Evolutionary conservation across 2,888 invertebrate species (phyloP), one percentile per base, ranked within the genome.

Genomic region (Candidula unifasciata): DNA sequence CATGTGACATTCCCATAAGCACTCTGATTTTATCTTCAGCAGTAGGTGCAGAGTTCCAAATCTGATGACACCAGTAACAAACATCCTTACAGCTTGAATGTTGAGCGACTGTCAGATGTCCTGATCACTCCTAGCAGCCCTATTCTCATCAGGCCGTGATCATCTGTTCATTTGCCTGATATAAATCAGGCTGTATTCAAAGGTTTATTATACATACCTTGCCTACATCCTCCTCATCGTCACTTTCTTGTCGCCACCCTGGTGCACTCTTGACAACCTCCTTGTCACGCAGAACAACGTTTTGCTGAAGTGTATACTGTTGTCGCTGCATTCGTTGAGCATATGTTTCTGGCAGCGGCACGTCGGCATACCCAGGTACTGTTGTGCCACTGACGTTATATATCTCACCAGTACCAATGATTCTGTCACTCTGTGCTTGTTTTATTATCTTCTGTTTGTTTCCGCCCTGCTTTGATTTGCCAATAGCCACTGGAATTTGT

Each of bases 261-360:
- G 87, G 86, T 3, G 89, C 87, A 76, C 89, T 89, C 86, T 89
- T 87, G 68, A 88, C 87, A 33, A 89, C 88, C 8, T 89, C 89
- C 80, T 90, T 90, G 81, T 90, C 88, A 73, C 89, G 77, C 27
- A 89, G 74, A 6, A 90, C 82, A 57, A 86, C 83, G 57, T 89
- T 85, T 64, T 89, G 88, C 30, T 88, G 86, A 16, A 87, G 74
- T 35, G 84, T 90, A 86, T 86, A 89, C 86, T 85, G 86, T 37
- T 88, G 71, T 18, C 90, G 87, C 77, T 88, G 88, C 68, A 87
- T 77, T 57, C 89, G 85, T 35, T 90, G 89, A 57, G 89, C 90
- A 74, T 90, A 90, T 0, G 89, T 89, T 74, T 90, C 90, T 37
- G 90, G 89, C 33, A 84, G 66, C 16, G 37, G 52, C 10, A n/a